phyloP scores from a whole-genome alignment of 1,140 invertebrate genomes.

The Dendroctonus valens region DNA sequence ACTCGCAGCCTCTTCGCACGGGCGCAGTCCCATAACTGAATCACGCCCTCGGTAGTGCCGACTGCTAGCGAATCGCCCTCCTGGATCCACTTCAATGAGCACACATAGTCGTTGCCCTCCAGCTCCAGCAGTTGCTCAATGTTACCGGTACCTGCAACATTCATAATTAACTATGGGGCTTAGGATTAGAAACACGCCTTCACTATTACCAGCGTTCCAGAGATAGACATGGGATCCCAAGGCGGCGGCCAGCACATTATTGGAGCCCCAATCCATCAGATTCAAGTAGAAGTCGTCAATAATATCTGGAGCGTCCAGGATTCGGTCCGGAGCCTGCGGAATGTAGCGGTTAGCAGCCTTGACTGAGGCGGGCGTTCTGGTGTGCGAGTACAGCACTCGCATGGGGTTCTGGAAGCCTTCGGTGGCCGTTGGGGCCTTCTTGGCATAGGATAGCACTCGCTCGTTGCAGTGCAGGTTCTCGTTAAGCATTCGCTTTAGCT shows the following conservation, averaged over 20 bases:
- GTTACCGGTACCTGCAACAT: slow-evolving; percentile 64
- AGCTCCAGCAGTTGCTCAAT: slow-evolving; percentile 80
- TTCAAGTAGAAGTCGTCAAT: slow-evolving; percentile 98
- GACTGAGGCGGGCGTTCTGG: slow-evolving; percentile 74
- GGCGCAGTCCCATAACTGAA: slow-evolving; percentile 75
- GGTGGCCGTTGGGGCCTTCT: slow-evolving; percentile 83
- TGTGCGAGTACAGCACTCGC: slow-evolving; percentile 83
- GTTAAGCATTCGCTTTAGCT: slow-evolving; percentile 66
- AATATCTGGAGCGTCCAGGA: slow-evolving; percentile 96
- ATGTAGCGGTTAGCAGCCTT: slow-evolving; percentile 83
- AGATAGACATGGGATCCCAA: slow-evolving; percentile 84
- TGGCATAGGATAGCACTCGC: slow-evolving; percentile 76
- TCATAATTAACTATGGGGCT: neutral
- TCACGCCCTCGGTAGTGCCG: slow-evolving; percentile 76
- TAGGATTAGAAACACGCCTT: neutral
- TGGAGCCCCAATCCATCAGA: slow-evolving; percentile 93
- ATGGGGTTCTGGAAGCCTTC: slow-evolving; percentile 87
- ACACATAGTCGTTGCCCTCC: slow-evolving; percentile 82
- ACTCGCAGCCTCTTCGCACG: slow-evolving; percentile 61
- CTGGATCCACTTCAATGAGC: slow-evolving; percentile 88
- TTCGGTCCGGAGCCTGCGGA: slow-evolving; percentile 88
- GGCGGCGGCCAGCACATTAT: slow-evolving; percentile 91
- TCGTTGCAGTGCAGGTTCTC: slow-evolving; percentile 70
- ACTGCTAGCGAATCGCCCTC: slow-evolving; percentile 88
- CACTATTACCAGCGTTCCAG: slow-evolving; percentile 79